Evolutionary conservation across 2,888 invertebrate species (phyloP).

Genomic region (Pachydiplax longipennis): DNA sequence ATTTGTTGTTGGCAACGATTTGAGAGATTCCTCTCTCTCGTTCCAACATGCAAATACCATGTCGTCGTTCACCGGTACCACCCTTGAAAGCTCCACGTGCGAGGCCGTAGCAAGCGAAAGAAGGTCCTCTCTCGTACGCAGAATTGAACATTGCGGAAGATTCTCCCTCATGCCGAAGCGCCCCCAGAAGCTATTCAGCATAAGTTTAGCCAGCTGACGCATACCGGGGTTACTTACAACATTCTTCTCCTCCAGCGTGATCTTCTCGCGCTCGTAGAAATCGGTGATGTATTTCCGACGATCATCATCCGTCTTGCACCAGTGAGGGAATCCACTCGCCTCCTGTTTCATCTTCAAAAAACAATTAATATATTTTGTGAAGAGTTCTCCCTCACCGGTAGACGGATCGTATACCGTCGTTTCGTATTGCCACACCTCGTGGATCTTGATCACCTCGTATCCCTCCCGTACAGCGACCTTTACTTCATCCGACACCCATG

Average conservation of each 20-base stretch:
- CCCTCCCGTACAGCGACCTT: conserved; percentile 54
- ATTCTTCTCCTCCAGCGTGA: conserved; percentile 46
- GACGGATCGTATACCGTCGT: conserved; percentile 51
- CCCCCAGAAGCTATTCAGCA: too few species aligned
- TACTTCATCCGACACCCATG: conserved; percentile 56
- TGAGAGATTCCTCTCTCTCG: too few species aligned
- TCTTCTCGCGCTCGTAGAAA: conserved; percentile 48
- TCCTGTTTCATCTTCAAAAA: conserved; percentile 55
- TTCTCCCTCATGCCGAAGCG: too few species aligned
- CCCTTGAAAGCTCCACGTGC: too few species aligned
- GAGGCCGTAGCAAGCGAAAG: too few species aligned
- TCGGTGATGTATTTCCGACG: conserved; percentile 48
- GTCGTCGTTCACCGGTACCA: too few species aligned
- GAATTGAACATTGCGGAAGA: too few species aligned
- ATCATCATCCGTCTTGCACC: conserved; percentile 50
- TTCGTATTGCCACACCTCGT: conserved; percentile 56
- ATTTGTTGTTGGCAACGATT: too few species aligned
- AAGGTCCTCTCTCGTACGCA: too few species aligned
- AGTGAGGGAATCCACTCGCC: conserved; percentile 53
- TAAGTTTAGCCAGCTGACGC: too few species aligned
- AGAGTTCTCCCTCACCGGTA: conserved; percentile 53
- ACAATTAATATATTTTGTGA: conserved; percentile 55
- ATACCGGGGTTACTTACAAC: too few species aligned
- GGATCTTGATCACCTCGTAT: conserved; percentile 54
- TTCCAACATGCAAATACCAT: too few species aligned